Evolutionary conservation across 1,140 invertebrate genomes (phyloP), one percentile per base, ranked within the genome.

Genomic region (Nasonia vitripennis): DNA sequence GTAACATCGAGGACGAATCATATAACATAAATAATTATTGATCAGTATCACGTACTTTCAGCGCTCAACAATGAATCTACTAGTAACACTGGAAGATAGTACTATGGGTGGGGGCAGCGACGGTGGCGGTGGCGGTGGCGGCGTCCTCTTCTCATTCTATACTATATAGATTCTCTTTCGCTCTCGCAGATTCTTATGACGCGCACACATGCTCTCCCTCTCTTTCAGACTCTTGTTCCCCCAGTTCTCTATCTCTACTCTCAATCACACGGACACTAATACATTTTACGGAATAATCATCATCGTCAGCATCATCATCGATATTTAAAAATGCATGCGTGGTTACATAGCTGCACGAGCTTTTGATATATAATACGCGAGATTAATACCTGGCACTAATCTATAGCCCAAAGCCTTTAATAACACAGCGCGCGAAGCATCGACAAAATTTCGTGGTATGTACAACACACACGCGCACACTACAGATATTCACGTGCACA

Each of bases 1-100:
- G 91, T 93, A 93, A 93, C 92, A 93, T 93, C 92, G 91, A 93
- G 91, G 91, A 93, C 91, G 89, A 93, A 92, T 92, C 67, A 77
- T 88, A 90, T 92, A 93, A 93, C 92, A 93, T 92, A 93, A 93
- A 92, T 92, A 91, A 92, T 92, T 88, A 91, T 90, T 90, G 90
- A 91, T 92, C 92, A 93, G 89, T 93, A 93, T 92, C 91, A 93
- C 27, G 27, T 27, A 27, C 92, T 92, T 91, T 92, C 90, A 91
- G 90, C 91, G 91, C 91, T 92, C 91, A 93, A 92, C 91, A 91
- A 92, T 92, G 90, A 89, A 91, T 79, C 86, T 79, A 88, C 89
- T 88, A 90, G 89, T 91, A 93, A 93, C 91, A 93, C 91, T 93
- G 92, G 92, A 93, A 93, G 92, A 92, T 92, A 92, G 87, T 91